These are phyloP conservation scores for Ophion ventricosus DNA, from an alignment of 2,888 invertebrate genomes.

Conservation along the genomic window DNA sequence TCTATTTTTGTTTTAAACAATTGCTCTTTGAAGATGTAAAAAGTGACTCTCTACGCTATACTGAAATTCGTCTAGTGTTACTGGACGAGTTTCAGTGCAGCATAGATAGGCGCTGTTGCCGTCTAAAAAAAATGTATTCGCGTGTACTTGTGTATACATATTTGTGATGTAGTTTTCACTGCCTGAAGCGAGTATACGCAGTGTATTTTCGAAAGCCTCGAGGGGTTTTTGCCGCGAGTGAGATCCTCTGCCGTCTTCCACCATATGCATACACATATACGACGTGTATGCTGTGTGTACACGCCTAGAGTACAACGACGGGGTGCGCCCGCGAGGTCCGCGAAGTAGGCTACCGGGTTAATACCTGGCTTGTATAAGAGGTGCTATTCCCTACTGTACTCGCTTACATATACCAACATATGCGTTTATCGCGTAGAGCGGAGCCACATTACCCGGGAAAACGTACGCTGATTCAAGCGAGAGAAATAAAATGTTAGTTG, in stretches of 20 bases:
- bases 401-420: neutral
- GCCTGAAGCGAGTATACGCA: conserved; percentile 44
- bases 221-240: conserved; percentile 63
- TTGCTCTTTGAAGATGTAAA: no score
- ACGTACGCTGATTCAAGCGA: conserved; percentile 24
- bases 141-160: neutral
- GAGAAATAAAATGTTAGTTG: conserved; percentile 43
- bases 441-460: neutral
- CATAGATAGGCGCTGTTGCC: no score
- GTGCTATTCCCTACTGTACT: conserved; percentile 20
- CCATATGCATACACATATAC: neutral
- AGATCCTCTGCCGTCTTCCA: conserved; percentile 17
- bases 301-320: conserved; percentile 18
- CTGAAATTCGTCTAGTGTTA: no score
- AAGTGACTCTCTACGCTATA: no score
- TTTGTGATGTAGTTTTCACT: conserved; percentile 18
- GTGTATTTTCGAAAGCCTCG: conserved; percentile 80
- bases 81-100: no score
- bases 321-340: conserved; percentile 64
- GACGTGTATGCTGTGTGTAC: neutral
- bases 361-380: conserved; percentile 67
- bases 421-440: neutral
- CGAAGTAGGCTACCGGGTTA: conserved; percentile 82
- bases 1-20: no score
- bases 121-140: neutral